Conservation (phyloP, 2,113 vertebrate species). For the Atrichornis clamosus region DNA sequence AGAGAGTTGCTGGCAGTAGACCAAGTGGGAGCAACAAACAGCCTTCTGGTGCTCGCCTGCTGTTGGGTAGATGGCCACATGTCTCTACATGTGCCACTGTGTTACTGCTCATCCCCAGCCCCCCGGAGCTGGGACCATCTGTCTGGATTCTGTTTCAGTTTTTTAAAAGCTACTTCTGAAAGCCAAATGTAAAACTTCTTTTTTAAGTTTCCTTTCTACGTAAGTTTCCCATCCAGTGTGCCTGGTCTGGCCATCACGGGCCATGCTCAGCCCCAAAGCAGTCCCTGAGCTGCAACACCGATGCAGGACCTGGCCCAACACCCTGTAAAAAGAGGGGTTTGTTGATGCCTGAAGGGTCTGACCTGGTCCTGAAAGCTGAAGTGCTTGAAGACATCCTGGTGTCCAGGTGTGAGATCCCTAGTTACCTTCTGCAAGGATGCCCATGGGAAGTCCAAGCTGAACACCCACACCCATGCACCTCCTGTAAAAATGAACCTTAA, state of each 20-base stretch:
- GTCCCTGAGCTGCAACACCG: background rate
- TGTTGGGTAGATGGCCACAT: background rate
- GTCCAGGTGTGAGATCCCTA: background rate
- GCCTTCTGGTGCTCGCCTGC: background rate
- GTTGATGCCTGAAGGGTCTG: background rate
- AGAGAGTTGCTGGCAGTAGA: background rate
- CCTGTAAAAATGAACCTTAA: accelerated
- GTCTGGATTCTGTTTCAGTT: background rate
- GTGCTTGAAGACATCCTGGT: background rate
- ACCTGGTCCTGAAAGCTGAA: background rate
- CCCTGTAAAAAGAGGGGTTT: background rate
- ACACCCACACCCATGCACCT: accelerated
- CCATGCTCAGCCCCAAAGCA: background rate
- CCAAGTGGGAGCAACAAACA: background rate
- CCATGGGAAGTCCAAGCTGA: accelerated
- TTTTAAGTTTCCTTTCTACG: background rate
- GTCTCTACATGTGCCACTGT: background rate
- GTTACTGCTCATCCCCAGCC: background rate
- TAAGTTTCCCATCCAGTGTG: background rate
- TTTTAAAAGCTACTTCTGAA: background rate
- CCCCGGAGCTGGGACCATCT: background rate
- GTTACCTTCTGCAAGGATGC: background rate
- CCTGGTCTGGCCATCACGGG: background rate
- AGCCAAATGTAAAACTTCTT: background rate
- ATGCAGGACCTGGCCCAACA: accelerated